Evolutionary conservation across 92 coral and sea anemone genomes (phyloP), one percentile per base, ranked within the genome.

Genomic region (Chrysogorgia sp.): DNA sequence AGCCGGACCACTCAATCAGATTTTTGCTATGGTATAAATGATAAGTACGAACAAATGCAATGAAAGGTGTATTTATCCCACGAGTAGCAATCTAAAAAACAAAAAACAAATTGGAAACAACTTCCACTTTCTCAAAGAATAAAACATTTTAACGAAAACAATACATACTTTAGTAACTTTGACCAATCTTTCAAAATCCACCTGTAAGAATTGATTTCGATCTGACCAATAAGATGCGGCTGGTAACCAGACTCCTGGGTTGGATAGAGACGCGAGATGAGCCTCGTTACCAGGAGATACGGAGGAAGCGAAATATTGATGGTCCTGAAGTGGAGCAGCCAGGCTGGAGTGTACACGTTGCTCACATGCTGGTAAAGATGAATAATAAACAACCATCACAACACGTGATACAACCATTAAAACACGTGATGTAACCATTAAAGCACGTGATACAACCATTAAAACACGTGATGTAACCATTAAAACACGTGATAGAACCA

Each of bases 191-290:
- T 84, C 81, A 48, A 93, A 78, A 74, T 86, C 76, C 32, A 92
- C 86, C 80, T 88, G 91, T 12, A 92, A 22, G 89, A 91, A 92
- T 74, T 90, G 94, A 22, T 90, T 63, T 56, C 82, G 82, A 34
- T 83, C 87, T 14, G 12, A 43, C 30, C 20, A 10, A 26, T 43
- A 9, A 24, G 60, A 47, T 24, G 34, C 53, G 20, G 72, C 52
- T 17, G 76, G 53, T 34, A 40, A 1, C 76, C 76, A 69, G 34
- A 30, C 76, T 8, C 59, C 76, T 0, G 76, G 7, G 24, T 49
- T 14, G 9, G 56, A 47, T 22, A 69, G 48, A 6, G 60, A 25
- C 28, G 76, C 60, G 0, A 8, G 40, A 14, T 69, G 9, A 24
- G 59, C 60, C 47, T 28, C 31, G 0, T 60, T 40, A 29, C 23